Evolutionary conservation across 2,113 vertebrate genomes (phyloP).

Genomic region (Embiotoca jacksoni): DNA sequence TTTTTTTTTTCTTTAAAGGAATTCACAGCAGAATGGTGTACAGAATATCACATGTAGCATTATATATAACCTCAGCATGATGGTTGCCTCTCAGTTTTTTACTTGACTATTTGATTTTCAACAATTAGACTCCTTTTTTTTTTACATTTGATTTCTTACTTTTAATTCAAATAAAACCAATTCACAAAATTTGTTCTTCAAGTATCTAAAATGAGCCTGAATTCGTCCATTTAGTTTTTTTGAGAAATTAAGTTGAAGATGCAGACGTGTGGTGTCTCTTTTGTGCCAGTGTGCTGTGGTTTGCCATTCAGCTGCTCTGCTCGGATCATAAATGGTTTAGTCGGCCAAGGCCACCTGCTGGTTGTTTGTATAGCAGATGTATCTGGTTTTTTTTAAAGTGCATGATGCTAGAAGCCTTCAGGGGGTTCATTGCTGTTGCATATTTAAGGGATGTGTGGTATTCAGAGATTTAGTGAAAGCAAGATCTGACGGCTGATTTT

Average conservation of each 20-base stretch:
- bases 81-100: background rate
- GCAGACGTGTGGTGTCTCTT: slow-evolving; percentile 4
- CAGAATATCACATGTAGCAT: background rate
- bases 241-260: background rate
- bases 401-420: slow-evolving; percentile 26
- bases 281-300: slow-evolving; percentile 9
- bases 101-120: no score
- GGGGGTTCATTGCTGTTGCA: slow-evolving; percentile 19
- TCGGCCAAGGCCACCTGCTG: slow-evolving; percentile 53
- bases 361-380: slow-evolving; percentile 40
- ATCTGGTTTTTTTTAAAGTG: slow-evolving; percentile 41
- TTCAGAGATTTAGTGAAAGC: slow-evolving; percentile 47
- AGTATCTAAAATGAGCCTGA: background rate
- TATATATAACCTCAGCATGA: background rate
- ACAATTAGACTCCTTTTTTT: background rate
- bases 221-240: background rate
- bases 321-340: slow-evolving; percentile 40
- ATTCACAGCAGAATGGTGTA: background rate
- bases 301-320: slow-evolving; percentile 42
- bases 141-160: background rate
- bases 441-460: slow-evolving; percentile 37
- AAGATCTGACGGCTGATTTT: slow-evolving; percentile 32
- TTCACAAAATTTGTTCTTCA: background rate
- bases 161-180: slow-evolving; percentile 1
- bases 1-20: background rate